phyloP scores from a whole-genome alignment of 1,140 invertebrate species.

The Euwallacea similis region DNA sequence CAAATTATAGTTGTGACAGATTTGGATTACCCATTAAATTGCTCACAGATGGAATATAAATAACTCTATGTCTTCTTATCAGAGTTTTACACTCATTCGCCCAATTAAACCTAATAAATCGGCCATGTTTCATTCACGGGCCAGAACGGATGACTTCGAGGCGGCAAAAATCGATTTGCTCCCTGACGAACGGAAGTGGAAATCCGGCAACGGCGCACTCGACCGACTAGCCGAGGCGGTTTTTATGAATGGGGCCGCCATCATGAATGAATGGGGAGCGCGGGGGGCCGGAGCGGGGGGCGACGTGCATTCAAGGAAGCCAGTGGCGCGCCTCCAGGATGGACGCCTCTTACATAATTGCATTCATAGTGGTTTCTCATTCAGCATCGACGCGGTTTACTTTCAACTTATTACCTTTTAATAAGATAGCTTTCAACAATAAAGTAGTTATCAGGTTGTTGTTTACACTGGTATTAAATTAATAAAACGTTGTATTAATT shows the following conservation, averaged over 20 bases:
- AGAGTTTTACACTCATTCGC: neutral
- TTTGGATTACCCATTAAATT: no score
- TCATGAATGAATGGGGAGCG: constrained; percentile 63
- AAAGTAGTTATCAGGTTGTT: no score
- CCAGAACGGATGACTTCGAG: neutral
- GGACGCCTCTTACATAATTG: no score
- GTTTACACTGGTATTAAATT: neutral
- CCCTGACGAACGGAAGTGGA: constrained; percentile 29
- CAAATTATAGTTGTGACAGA: no score
- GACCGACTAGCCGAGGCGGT: constrained; percentile 49
- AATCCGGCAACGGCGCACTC: constrained; percentile 32
- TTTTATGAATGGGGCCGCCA: constrained; percentile 79
- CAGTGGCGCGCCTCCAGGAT: constrained; percentile 35
- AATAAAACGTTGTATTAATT: constrained; percentile 2
- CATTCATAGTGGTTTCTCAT: no score
- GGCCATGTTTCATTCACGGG: constrained; percentile 13
- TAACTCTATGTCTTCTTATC: no score
- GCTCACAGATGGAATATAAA: no score
- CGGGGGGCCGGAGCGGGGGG: constrained; percentile 28
- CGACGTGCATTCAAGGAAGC: constrained; percentile 54
- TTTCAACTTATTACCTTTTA: no score
- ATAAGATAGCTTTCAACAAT: no score
- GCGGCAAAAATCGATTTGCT: constrained; percentile 25
- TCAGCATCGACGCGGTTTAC: no score
- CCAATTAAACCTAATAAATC: constrained; percentile 24